Base-by-base conservation (phyloP, 2,888 invertebrate genomes). In the Geotrupes spiniger region DNA sequence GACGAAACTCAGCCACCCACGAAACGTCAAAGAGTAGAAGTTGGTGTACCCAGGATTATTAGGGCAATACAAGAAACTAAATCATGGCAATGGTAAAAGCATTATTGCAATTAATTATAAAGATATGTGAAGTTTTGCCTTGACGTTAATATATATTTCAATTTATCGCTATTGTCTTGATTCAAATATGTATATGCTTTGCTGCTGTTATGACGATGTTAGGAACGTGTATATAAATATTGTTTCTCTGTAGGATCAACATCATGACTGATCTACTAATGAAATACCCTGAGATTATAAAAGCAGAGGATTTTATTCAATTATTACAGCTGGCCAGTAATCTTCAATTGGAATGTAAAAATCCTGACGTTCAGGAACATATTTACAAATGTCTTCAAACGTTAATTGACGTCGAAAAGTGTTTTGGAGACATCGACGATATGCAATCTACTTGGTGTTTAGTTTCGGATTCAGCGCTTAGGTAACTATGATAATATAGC, bases 311-410 rank as follows among this genome's bases (percentile, higher is more conserved):
- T 52, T 73, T 72, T 36, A 29, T 64, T 2, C 47, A 55, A 9
- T 62, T 78, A 26, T 52, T 79, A 8, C 66, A 73, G 59, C 62
- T 62, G 28, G 54, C 77, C 11, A 70, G 70, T 5, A 68, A 71
- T 37, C 49, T 64, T 28, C 62, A 66, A 51, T 56, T 60, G 6
- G 63, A 70, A 14, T 66, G 61, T 41, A 72, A 72, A 51, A 64
- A 71, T 42, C 58, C 66, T 45, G 45, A 60, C 17, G 58, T 72
- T 1, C 62, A 70, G 43, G 63, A 71, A 44, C 68, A 65, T 47
- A 57, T 75, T 16, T 74, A 73, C 37, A 60, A 68, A 52, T 62
- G 73, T 39, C 63, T 68, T 17, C 42, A 52, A 11, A 58, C 67
- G 21, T 56, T 77, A 37, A 53, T 73, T 17, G 51, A 61, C 42